Percentiles rank a stretch among this genome's conserved stretches.
These are phyloP conservation scores for Pseudomyrmex flavicornis DNA, from an alignment of 1,140 invertebrate genomes.

Conservation along the genomic window DNA sequence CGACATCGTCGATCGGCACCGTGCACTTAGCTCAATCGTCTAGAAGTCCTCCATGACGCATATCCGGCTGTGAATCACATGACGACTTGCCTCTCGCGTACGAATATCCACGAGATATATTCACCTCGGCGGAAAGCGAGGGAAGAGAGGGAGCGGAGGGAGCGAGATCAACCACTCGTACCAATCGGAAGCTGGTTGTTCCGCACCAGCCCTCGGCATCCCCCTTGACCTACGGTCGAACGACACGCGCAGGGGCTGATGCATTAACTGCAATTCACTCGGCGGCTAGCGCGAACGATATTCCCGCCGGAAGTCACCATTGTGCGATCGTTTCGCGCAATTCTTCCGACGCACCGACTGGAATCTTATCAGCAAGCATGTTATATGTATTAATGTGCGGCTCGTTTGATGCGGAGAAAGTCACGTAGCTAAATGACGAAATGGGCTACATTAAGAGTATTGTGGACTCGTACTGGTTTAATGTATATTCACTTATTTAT, in stretches of 20 bases:
- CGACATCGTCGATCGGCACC: conserved; percentile 60
- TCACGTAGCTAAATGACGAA: conserved; percentile 14
- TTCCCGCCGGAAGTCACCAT: conserved; percentile 73
- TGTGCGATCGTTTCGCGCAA: conserved; percentile 71
- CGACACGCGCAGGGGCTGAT: conserved; percentile 64
- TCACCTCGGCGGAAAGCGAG: conserved; percentile 55
- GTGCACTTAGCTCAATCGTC: conserved; percentile 79
- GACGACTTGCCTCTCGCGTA: conserved; percentile 69
- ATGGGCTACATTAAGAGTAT: conserved; percentile 19
- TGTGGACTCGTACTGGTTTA: conserved; percentile 3
- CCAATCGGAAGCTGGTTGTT: conserved; percentile 81
- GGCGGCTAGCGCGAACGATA: conserved; percentile 61
- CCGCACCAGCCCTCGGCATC: conserved; percentile 54
- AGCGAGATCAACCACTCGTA: conserved; percentile 71
- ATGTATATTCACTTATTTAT: neutral
- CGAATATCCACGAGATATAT: conserved; percentile 69
- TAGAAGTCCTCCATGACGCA: conserved; percentile 82
- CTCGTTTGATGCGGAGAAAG: conserved; percentile 53
- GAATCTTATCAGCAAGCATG: conserved; percentile 51
- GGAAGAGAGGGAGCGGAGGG: conserved; percentile 24
- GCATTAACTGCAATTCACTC: conserved; percentile 77
- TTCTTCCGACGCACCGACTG: conserved; percentile 63
- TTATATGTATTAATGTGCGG: conserved; percentile 40
- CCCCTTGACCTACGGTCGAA: conserved; percentile 44
- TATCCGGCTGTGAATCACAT: conserved; percentile 77